These are phyloP conservation scores for Drosophila leontia DNA, from an alignment of 1,140 invertebrate genomes.

Conservation along the genomic window DNA sequence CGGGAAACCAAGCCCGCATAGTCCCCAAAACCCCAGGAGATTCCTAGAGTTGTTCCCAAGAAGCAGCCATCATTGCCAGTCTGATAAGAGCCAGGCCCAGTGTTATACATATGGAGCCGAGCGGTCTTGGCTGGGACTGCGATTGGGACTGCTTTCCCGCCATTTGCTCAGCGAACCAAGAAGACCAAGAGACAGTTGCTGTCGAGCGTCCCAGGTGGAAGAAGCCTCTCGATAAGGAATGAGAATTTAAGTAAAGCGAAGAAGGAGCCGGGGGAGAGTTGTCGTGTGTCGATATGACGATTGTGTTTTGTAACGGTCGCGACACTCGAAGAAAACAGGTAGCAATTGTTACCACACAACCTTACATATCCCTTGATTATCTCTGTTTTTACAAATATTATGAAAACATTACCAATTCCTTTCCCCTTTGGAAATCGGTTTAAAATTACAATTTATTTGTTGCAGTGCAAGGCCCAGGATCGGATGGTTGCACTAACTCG, in stretches of 20 bases:
- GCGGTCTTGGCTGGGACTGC: slow-evolving; percentile 20
- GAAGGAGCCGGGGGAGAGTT: slow-evolving; percentile 4
- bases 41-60: slow-evolving; percentile 33
- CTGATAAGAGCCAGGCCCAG: slow-evolving; percentile 21
- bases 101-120: slow-evolving; percentile 24
- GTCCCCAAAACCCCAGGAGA: slow-evolving; percentile 9
- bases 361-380: background rate
- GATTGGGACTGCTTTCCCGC: slow-evolving; percentile 60
- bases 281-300: slow-evolving; percentile 38
- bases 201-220: slow-evolving; percentile 33
- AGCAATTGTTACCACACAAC: too few relatives aligned
- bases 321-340: slow-evolving; percentile 21
- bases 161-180: slow-evolving; percentile 74
- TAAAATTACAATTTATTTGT: background rate
- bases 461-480: background rate
- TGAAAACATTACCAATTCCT: background rate
- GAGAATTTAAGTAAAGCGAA: background rate
- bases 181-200: slow-evolving; percentile 64
- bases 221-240: slow-evolving; percentile 53
- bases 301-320: slow-evolving; percentile 51
- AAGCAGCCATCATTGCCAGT: background rate
- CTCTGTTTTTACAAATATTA: background rate
- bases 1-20: slow-evolving; percentile 30
- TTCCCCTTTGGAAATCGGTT: background rate
- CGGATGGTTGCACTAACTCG: slow-evolving; percentile 27